Evolutionary conservation across 2,888 invertebrate species (phyloP).

Genomic region (Buathra laborator): DNA sequence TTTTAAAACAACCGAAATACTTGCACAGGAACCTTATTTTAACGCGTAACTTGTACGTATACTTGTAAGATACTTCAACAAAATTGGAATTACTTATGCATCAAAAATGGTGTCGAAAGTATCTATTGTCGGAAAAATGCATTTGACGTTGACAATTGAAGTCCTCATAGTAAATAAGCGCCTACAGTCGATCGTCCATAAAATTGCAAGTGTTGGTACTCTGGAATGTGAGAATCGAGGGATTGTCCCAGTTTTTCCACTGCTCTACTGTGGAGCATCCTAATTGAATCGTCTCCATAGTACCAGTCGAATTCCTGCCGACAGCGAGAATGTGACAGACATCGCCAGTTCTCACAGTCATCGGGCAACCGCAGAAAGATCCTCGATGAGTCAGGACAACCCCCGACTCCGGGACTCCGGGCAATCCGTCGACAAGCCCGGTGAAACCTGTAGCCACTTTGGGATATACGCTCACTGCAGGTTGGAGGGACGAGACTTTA

Average conservation of each 20-base stretch:
- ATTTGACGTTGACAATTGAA: neutral
- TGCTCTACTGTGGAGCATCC: conserved; percentile 68
- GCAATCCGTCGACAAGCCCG: conserved; percentile 42
- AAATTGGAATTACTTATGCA: too few relatives aligned
- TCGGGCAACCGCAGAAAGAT: conserved; percentile 46
- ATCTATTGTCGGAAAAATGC: neutral
- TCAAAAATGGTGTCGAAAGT: too few relatives aligned
- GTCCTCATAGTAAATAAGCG: neutral
- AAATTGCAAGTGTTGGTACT: neutral
- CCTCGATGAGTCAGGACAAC: conserved; percentile 55
- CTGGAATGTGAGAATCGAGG: neutral
- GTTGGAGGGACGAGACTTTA: conserved; percentile 42
- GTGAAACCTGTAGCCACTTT: conserved; percentile 34
- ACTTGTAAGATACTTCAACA: too few relatives aligned
- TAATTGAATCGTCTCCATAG: conserved; percentile 82
- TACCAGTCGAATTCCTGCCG: conserved; percentile 71
- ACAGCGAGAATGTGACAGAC: conserved; percentile 81
- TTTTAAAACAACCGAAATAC: conserved; percentile 40
- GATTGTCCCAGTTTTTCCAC: conserved; percentile 31
- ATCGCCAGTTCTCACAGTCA: conserved; percentile 67
- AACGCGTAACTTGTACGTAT: neutral
- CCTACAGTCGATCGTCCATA: neutral
- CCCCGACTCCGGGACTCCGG: conserved; percentile 66
- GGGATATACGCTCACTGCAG: conserved; percentile 35
- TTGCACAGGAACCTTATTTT: neutral